Conservation (phyloP, 2,888 invertebrate genomes). For the Chrysotoxum bicinctum region DNA sequence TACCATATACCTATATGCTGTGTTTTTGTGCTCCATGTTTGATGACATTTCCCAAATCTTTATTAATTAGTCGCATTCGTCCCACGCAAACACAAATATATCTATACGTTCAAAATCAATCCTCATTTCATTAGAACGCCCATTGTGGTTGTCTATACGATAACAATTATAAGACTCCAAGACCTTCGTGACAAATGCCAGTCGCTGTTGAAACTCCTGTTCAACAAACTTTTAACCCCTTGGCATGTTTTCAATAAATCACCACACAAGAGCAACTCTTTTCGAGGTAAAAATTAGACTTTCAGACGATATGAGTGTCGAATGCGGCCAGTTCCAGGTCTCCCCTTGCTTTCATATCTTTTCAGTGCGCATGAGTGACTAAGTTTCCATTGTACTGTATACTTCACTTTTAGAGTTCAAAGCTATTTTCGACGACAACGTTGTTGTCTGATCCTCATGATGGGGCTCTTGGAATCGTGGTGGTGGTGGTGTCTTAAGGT, state of each 20-base stretch:
- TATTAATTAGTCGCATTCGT: conserved; percentile 22
- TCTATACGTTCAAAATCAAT: conserved; percentile 26
- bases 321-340: not conserved
- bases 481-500: not conserved
- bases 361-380: conserved; percentile 34
- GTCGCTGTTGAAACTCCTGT: conserved; percentile 54
- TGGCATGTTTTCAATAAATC: conserved; percentile 48
- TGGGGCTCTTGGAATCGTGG: conserved; percentile 12
- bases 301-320: conserved; percentile 22
- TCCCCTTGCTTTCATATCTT: conserved; percentile 20
- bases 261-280: conserved; percentile 44
- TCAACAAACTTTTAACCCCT: conserved; percentile 20
- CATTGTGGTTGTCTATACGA: conserved; percentile 30
- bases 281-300: conserved; percentile 5
- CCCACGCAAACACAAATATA: conserved; percentile 29
- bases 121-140: conserved; percentile 55
- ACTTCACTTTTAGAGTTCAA: not conserved
- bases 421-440: not conserved
- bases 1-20: not conserved
- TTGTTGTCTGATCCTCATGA: conserved; percentile 42
- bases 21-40: not conserved
- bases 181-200: conserved; percentile 56
- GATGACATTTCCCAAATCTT: conserved; percentile 11
- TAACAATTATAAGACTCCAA: conserved; percentile 9
- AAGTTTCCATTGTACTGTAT: conserved; percentile 27